Evolutionary conservation across 2,888 invertebrate species (phyloP).

Genomic region (Ophion ellenae): DNA sequence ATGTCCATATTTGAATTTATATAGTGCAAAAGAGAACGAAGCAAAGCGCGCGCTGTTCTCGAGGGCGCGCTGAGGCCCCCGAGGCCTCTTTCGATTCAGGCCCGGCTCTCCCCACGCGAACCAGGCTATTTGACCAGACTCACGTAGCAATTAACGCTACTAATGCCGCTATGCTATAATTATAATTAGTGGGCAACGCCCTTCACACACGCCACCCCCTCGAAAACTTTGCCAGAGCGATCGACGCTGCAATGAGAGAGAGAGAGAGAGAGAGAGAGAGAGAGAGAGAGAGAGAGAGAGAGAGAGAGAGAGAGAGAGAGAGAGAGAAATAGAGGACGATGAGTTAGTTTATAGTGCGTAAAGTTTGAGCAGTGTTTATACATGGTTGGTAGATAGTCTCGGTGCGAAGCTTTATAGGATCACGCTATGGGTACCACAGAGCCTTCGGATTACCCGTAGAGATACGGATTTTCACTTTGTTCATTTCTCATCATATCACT

Average conservation of each 20-base stretch:
- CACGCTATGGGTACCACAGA: not conserved
- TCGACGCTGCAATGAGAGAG: slow-evolving; percentile 10
- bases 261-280: no score
- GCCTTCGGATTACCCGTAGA: not conserved
- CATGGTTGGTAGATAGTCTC: not conserved
- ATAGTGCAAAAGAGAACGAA: slow-evolving; percentile 46
- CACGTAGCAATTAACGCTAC: slow-evolving; percentile 82
- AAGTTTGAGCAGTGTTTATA: slow-evolving; percentile 34
- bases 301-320: not conserved
- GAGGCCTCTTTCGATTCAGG: no score
- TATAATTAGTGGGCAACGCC: slow-evolving; percentile 83
- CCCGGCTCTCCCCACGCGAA: no score
- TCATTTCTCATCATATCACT: no score
- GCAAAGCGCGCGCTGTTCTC: slow-evolving; percentile 59
- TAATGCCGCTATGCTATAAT: slow-evolving; percentile 82
- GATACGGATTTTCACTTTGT: no score
- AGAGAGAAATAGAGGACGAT: slow-evolving; percentile 13
- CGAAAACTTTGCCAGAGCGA: slow-evolving; percentile 68
- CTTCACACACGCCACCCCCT: slow-evolving; percentile 79
- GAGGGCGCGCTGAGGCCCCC: slow-evolving; percentile 47
- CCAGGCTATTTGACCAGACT: slow-evolving; percentile 79
- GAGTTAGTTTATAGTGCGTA: slow-evolving; percentile 55
- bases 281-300: not conserved
- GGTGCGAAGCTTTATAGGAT: not conserved
- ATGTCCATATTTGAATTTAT: slow-evolving; percentile 18